These are phyloP conservation scores for Oreochromis aureus DNA, from an alignment of 2,113 vertebrate species.

Conservation along the genomic window DNA sequence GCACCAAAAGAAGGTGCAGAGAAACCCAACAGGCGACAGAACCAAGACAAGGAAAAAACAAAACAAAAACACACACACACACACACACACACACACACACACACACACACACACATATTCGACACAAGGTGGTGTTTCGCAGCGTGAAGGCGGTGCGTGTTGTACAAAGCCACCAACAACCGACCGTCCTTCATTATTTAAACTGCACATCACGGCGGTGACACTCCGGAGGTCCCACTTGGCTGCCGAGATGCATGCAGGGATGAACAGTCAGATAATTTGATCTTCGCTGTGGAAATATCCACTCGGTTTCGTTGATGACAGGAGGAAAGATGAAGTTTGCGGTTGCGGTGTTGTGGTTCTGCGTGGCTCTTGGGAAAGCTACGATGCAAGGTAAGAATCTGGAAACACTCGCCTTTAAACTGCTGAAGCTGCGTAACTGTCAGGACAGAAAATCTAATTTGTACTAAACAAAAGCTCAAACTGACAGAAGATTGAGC, in stretches of 20 bases:
- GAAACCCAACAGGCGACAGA: neutral
- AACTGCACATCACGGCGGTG: neutral
- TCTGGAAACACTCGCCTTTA: neutral
- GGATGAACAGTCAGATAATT: neutral
- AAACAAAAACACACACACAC: neutral
- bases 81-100: neutral
- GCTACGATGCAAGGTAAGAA: constrained; percentile 60
- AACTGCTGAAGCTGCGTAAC: neutral
- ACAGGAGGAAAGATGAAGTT: constrained; percentile 63
- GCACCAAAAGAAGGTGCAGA: neutral
- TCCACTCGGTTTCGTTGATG: neutral
- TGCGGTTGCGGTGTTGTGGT: constrained; percentile 42
- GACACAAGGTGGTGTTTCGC: neutral
- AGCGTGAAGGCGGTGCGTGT: neutral
- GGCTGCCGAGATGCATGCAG: neutral
- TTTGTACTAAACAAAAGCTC: neutral
- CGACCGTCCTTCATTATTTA: neutral
- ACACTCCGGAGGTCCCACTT: neutral
- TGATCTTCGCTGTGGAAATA: neutral
- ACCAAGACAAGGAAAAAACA: neutral
- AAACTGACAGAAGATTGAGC: neutral
- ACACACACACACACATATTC: neutral
- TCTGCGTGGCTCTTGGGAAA: constrained; percentile 32
- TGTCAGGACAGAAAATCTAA: neutral
- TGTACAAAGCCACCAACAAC: neutral